Evolutionary conservation across 2,797 vertebrate species (phyloP), one percentile per base, ranked within the genome.

Genomic region (Nannoperca obscura): DNA sequence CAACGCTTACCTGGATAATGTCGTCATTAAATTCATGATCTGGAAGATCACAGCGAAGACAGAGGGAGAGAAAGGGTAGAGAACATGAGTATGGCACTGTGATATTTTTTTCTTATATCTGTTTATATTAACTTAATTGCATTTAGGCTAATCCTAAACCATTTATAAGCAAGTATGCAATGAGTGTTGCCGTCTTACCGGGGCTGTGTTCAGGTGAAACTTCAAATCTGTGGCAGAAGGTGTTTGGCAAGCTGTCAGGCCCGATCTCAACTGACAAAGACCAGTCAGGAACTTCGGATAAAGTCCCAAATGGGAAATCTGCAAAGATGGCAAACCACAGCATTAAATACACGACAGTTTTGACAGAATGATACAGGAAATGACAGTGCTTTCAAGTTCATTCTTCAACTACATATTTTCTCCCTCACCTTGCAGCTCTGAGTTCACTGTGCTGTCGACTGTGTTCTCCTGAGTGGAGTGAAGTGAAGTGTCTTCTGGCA

Each of bases 171-270:
- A 20, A 9, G 17, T 3, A 5, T 32, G 22, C 27, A 22, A 24
- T 1, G 5, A 11, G 49, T 65, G 40, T 19, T 58, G 58, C 24
- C 44, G 10, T 76, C 87, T 86, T 91, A 96, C 95, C 92, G 24
- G 77, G 0, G 15, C 68, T 71, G 60, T 95, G 93, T 3, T 94
- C 86, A 0, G 98, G 98, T 0, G 98, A 99, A 80, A 99, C 97
- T 78, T 99, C 96, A 75, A 99, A 96, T 72, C 54, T 84, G 22
- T 82, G 71, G 76, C 88, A 91, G 40, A 93, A 76, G 69, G 85
- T 88, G 0, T 85, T 92, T 72, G 95, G 91, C 2, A 75, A 52
- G 85, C 90, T 94, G 52, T 96, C 96, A 0, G 94, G 82, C 82
- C 54, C 84, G 17, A 92, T 90, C 14, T 96, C 96, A 32, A 96